Conservation (phyloP, 2,113 vertebrate genomes). For the Scartelaos histophorus region DNA sequence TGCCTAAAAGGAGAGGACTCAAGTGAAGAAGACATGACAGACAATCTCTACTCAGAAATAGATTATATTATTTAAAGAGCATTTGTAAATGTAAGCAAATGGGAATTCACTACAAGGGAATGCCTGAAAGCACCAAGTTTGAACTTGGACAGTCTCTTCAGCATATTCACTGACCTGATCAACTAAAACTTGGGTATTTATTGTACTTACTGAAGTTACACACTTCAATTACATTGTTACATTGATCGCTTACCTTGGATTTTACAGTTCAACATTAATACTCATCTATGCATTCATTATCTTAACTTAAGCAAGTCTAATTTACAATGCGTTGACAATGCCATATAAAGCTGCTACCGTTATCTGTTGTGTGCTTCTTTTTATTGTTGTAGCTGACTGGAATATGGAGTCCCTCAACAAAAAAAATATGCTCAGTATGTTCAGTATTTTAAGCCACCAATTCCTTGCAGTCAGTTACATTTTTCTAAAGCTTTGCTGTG, state of each 20-base stretch:
- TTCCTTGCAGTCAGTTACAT: too few relatives aligned
- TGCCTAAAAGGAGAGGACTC: constrained; percentile 71
- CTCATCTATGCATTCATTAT: neutral
- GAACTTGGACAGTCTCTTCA: neutral
- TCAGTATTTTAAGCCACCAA: too few relatives aligned
- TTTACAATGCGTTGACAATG: neutral
- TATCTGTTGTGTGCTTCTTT: neutral
- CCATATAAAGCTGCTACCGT: neutral
- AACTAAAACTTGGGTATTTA: neutral
- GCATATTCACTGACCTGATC: neutral
- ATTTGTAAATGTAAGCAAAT: constrained; percentile 13
- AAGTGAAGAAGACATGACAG: constrained; percentile 73
- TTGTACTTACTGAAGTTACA: neutral
- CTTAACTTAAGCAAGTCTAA: neutral
- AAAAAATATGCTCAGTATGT: too few relatives aligned
- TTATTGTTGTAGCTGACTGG: neutral
- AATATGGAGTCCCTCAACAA: neutral
- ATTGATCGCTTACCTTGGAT: neutral
- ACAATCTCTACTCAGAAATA: constrained; percentile 74
- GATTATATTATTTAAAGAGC: constrained; percentile 72
- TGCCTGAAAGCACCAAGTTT: constrained; percentile 15
- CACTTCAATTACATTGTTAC: neutral
- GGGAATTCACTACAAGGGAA: constrained; percentile 11
- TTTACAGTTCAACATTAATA: neutral
- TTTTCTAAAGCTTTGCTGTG: neutral